Conservation (phyloP, 2,797 vertebrate genomes). For the Hydrophis major region DNA sequence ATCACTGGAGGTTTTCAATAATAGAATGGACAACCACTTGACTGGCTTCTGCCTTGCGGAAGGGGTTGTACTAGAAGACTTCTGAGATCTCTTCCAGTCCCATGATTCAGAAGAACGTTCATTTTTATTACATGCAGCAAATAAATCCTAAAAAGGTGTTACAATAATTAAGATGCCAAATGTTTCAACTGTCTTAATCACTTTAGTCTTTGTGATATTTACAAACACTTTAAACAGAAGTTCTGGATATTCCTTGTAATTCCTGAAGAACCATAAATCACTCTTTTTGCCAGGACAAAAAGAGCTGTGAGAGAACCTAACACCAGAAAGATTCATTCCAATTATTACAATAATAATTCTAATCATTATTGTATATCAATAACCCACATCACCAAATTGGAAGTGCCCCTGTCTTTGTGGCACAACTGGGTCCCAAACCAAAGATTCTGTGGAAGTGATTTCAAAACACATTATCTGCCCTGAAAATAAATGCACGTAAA, state of each 20-base stretch:
- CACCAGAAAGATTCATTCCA: background rate
- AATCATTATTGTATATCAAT: background rate
- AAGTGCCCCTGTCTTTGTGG: background rate
- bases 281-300: background rate
- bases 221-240: background rate
- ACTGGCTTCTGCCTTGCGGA: background rate
- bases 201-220: background rate
- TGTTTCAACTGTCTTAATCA: background rate
- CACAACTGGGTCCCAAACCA: background rate
- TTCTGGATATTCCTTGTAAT: background rate
- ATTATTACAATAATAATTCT: background rate
- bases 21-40: background rate
- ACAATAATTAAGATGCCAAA: background rate
- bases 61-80: background rate
- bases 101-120: background rate
- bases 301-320: background rate
- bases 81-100: background rate
- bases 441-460: background rate
- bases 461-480: background rate
- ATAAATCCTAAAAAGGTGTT: background rate
- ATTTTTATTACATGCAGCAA: background rate
- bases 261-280: background rate
- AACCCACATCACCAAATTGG: background rate
- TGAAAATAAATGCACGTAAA: background rate
- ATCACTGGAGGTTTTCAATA: background rate